Evolutionary conservation across 1,140 invertebrate species (phyloP), one percentile per base, ranked within the genome.

Genomic region (Hyles vespertilio): DNA sequence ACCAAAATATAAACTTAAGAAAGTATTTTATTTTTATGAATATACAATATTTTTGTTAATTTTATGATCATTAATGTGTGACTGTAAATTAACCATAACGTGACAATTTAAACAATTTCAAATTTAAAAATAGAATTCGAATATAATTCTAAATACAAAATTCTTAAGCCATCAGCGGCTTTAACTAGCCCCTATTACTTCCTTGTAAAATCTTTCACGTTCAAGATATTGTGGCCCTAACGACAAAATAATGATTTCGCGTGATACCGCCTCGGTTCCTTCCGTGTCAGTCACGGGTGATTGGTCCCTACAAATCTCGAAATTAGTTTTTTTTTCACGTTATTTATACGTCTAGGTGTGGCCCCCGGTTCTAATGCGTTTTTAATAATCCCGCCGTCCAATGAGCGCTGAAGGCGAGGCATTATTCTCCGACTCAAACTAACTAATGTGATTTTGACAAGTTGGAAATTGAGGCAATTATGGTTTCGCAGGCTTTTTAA

Each of bases 371-470:
- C 81, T 89, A 89, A 89, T 89, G 87, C 73, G 67, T 87, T 84
- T 89, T 88, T 86, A 89, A 89, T 88, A 88, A 89, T 87, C 77
- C 77, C 70, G 63, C 69, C 58, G 65, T 74, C 74, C 77, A 81
- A 79, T 82, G 74, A 74, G 62, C 69, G 79, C 79, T 78, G 65
- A 79, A 81, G 80, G 75, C 81, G 55, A 62, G 63, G 61, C 78
- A 81, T 84, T 81, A 80, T 74, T 77, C 70, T 69, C 70, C 58
- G 11, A 40, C 70, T 70, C 72, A 77, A 72, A 70, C 69, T 70
- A 77, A 79, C 82, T 89, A 89, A 89, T 89, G 84, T 72, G 84
- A 79, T 86, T 89, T 89, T 89, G 83, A 89, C 86, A 89, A 89
- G 86, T 87, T 81, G 69, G 71, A 81, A 86, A 89, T 89, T 84